Conservation (phyloP, 2,797 vertebrate genomes). For the Typhlichthys subterraneus region DNA sequence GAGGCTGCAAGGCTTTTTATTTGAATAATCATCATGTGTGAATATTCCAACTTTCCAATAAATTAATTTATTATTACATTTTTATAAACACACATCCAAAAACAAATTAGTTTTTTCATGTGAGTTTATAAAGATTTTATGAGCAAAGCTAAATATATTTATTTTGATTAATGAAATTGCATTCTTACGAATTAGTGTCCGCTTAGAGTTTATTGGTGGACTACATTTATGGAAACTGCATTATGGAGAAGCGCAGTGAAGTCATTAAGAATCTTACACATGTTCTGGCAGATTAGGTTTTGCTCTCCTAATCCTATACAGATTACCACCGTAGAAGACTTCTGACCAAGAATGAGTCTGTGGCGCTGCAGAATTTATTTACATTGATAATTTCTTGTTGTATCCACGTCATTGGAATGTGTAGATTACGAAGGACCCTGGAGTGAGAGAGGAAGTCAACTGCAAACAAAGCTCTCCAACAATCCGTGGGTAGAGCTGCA, state of each 20-base stretch:
- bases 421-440: conserved; percentile 22
- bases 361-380: conserved; percentile 59
- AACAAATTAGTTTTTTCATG: no score
- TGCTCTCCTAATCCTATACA: conserved; percentile 80
- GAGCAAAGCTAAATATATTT: no score
- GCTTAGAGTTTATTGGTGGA: conserved; percentile 61
- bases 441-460: conserved; percentile 36
- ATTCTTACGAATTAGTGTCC: conserved; percentile 28
- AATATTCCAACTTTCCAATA: no score
- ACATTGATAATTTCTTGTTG: conserved; percentile 66
- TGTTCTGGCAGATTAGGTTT: conserved; percentile 80
- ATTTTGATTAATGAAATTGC: conserved; percentile 1
- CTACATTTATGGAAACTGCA: conserved; percentile 63
- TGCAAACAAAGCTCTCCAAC: conserved; percentile 5
- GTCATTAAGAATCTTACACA: conserved; percentile 84
- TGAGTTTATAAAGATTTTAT: no score
- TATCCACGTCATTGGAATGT: conserved; percentile 24
- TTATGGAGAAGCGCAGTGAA: conserved; percentile 70
- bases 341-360: conserved; percentile 62
- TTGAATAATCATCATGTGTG: no score
- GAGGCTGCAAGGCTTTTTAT: no score
- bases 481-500: conserved; percentile 26
- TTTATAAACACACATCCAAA: no score
- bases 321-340: conserved; percentile 76
- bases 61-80: no score